Evolutionary conservation across 37 sponge, comb jelly and placozoan species (phyloP).

Genomic region (Theonella swinhoei): DNA sequence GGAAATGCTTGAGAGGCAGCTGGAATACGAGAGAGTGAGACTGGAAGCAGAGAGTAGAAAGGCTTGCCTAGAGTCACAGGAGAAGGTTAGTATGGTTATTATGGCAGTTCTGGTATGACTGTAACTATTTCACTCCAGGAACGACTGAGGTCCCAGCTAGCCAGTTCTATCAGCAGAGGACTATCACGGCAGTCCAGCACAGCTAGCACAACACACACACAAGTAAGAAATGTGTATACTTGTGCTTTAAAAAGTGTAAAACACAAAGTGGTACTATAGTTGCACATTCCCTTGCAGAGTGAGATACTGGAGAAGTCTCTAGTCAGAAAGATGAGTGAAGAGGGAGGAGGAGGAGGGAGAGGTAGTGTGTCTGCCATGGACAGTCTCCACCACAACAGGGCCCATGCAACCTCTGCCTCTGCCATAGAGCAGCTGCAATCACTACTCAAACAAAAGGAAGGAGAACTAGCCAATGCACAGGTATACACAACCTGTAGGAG

Average conservation of each 20-base stretch:
- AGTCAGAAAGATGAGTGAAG: neutral
- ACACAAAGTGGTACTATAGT: neutral
- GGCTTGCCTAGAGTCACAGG: slow-evolving; percentile 61
- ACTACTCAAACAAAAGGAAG: slow-evolving; percentile 85
- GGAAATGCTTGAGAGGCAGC: slow-evolving; percentile 65
- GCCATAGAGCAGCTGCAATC: slow-evolving; percentile 78
- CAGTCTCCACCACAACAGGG: neutral
- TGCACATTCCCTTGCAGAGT: slow-evolving; percentile 4
- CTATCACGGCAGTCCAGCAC: slow-evolving; percentile 51
- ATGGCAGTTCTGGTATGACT: no score
- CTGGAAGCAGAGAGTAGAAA: slow-evolving; percentile 73
- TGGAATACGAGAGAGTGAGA: slow-evolving; percentile 76
- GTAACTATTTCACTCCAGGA: no score
- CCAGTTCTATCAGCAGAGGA: slow-evolving; percentile 22
- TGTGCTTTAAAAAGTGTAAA: no score
- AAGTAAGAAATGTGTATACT: no score
- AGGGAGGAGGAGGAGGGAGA: slow-evolving; percentile 17
- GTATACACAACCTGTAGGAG: no score
- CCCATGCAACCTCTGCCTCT: slow-evolving; percentile 36
- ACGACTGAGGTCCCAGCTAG: slow-evolving; percentile 50
- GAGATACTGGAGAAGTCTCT: slow-evolving; percentile 53
- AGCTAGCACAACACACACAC: slow-evolving; percentile 6
- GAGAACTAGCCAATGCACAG: slow-evolving; percentile 80
- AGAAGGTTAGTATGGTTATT: slow-evolving; percentile 49
- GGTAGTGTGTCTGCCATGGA: slow-evolving; percentile 6